A percentile compares a stretch with the other conserved stretches of the same genome.
Conservation (phyloP, 2,888 invertebrate genomes). For the Cremastobaeus sp. region DNA sequence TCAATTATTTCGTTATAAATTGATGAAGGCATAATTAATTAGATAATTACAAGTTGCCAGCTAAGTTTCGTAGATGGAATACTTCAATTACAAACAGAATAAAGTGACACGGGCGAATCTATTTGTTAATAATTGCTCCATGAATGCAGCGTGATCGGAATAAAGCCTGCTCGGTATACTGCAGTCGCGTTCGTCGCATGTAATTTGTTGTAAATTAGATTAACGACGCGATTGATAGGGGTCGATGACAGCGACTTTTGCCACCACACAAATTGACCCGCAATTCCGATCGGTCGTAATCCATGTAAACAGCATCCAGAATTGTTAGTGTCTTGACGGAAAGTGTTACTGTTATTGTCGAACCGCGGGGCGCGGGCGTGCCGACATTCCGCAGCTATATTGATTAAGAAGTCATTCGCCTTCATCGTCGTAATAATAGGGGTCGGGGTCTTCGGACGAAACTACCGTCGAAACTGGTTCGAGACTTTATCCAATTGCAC, state of each 20-base stretch:
- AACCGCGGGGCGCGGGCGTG: slow-evolving; percentile 14
- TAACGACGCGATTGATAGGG: slow-evolving; percentile 23
- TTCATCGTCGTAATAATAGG: slow-evolving; percentile 60
- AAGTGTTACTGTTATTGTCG: slow-evolving; percentile 60
- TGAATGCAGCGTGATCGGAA: slow-evolving; percentile 1
- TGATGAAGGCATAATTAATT: slow-evolving; percentile 32
- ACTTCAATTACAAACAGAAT: slow-evolving; percentile 29
- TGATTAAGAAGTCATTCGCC: slow-evolving; percentile 71
- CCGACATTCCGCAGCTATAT: slow-evolving; percentile 64
- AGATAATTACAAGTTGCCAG: slow-evolving; percentile 14
- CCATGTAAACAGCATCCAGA: slow-evolving; percentile 32
- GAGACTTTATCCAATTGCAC: slow-evolving; percentile 72
- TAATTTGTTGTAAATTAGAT: slow-evolving; percentile 47
- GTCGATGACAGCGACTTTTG: slow-evolving; percentile 22
- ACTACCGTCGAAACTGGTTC: slow-evolving; percentile 65
- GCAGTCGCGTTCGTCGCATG: slow-evolving; percentile 23
- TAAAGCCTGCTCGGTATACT: slow-evolving; percentile 19
- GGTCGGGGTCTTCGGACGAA: slow-evolving; percentile 50
- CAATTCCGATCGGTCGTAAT: slow-evolving; percentile 7
- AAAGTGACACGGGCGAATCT: slow-evolving; percentile 20
- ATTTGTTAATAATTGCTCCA: slow-evolving; percentile 30
- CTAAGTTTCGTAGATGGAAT: slow-evolving; percentile 27
- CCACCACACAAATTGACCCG: slow-evolving; percentile 8
- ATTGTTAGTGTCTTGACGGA: slow-evolving; percentile 11
- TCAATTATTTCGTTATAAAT: slow-evolving; percentile 7